Conservation (phyloP, 2,113 vertebrate species). For the Nanorana parkeri region DNA sequence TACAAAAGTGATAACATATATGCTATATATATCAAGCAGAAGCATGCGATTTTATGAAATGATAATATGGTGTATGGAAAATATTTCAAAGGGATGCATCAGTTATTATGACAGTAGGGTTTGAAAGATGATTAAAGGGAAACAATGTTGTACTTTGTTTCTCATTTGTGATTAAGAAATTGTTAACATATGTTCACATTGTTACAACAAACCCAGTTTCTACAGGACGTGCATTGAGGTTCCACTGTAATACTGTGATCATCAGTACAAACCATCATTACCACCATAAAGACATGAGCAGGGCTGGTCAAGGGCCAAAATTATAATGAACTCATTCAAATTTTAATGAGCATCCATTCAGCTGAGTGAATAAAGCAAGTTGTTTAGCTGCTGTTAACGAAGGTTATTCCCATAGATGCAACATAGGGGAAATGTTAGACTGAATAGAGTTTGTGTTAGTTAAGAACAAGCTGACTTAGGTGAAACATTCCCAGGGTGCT, state of each 20-base stretch:
- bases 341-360: slow-evolving; percentile 31
- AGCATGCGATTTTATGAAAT: neutral
- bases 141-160: neutral
- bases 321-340: slow-evolving; percentile 42
- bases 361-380: slow-evolving; percentile 24
- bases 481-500: neutral
- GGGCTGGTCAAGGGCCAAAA: slow-evolving; percentile 26
- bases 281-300: slow-evolving; percentile 11
- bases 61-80: neutral
- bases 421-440: neutral
- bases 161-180: slow-evolving; percentile 5
- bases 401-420: slow-evolving; percentile 36
- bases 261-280: slow-evolving; percentile 13
- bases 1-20: too few species aligned
- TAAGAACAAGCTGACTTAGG: slow-evolving; percentile 22
- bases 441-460: slow-evolving; percentile 23
- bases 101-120: neutral
- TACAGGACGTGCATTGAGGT: neutral
- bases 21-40: too few species aligned
- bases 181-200: slow-evolving; percentile 7
- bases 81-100: neutral
- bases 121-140: slow-evolving; percentile 1
- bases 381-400: slow-evolving; percentile 24
- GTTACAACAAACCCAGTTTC: neutral
- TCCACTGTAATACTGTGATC: slow-evolving; percentile 16